phyloP scores from a whole-genome alignment of 2,888 invertebrate species.

The Parnassius glacialis region DNA sequence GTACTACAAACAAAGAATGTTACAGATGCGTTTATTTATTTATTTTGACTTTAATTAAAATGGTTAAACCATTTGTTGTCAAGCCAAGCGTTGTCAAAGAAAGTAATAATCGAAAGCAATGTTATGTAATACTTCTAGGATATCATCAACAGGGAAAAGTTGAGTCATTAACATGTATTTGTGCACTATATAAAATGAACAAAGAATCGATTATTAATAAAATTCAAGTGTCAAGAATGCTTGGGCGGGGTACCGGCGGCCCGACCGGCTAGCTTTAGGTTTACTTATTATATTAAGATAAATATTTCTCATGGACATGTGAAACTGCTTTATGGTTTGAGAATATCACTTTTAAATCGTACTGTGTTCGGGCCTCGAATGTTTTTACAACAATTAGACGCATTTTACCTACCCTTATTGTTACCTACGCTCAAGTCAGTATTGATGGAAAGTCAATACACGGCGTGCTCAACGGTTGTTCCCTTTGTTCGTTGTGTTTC shows the following conservation, averaged over 20 bases:
- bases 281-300: conserved; percentile 81
- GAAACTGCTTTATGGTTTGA: conserved; percentile 79
- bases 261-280: conserved; percentile 60
- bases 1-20: no score
- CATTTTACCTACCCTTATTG: conserved; percentile 72
- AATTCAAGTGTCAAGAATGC: conserved; percentile 48
- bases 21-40: no score
- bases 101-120: no score
- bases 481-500: conserved; percentile 53
- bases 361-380: conserved; percentile 61
- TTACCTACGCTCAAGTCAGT: conserved; percentile 52
- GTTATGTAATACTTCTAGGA: no score
- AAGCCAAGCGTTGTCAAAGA: no score
- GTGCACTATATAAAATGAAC: no score
- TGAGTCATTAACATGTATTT: no score
- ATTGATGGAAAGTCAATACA: conserved; percentile 63
- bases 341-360: conserved; percentile 79
- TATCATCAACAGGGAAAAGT: no score
- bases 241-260: conserved; percentile 32
- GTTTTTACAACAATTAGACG: conserved; percentile 79
- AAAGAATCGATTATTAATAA: not conserved
- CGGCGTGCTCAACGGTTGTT: conserved; percentile 37
- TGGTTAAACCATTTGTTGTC: no score
- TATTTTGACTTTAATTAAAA: no score
- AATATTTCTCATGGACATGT: conserved; percentile 78